These are phyloP conservation scores for Aleadryas rufinucha DNA, from an alignment of 2,113 vertebrate species.

Conservation along the genomic window DNA sequence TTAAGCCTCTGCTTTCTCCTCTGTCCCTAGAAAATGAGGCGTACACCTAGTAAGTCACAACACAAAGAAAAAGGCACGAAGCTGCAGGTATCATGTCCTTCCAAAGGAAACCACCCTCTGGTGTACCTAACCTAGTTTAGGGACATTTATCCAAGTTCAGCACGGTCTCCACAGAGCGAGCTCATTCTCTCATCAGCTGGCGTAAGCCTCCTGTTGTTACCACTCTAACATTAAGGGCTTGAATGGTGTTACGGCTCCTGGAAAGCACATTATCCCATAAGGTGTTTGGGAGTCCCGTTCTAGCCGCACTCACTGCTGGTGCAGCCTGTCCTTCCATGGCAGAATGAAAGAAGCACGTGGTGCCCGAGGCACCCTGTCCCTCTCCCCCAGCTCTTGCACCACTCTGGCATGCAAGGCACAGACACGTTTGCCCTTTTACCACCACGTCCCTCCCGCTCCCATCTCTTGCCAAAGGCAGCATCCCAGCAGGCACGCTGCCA, in stretches of 20 bases:
- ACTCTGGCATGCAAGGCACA: background rate
- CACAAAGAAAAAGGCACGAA: background rate
- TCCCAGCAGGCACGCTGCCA: conserved; percentile 28
- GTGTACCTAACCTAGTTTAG: background rate
- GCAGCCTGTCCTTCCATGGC: rapidly evolving
- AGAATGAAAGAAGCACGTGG: rapidly evolving
- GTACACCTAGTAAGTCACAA: background rate
- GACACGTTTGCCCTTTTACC: background rate
- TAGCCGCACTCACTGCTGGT: rapidly evolving
- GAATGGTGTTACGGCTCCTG: background rate
- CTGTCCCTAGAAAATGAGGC: background rate
- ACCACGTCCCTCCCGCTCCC: background rate
- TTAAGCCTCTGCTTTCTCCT: background rate
- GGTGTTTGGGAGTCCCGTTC: background rate
- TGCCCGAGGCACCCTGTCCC: background rate
- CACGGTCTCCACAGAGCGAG: background rate
- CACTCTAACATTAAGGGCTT: background rate
- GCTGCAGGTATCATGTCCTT: background rate
- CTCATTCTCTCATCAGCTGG: background rate
- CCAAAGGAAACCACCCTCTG: background rate
- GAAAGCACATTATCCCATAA: background rate
- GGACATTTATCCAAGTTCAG: background rate
- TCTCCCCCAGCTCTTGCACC: background rate
- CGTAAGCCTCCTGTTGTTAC: background rate
- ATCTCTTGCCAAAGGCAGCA: background rate